Evolutionary conservation across 2,797 vertebrate species (phyloP).

Genomic region (Sebastolobus alascanus): DNA sequence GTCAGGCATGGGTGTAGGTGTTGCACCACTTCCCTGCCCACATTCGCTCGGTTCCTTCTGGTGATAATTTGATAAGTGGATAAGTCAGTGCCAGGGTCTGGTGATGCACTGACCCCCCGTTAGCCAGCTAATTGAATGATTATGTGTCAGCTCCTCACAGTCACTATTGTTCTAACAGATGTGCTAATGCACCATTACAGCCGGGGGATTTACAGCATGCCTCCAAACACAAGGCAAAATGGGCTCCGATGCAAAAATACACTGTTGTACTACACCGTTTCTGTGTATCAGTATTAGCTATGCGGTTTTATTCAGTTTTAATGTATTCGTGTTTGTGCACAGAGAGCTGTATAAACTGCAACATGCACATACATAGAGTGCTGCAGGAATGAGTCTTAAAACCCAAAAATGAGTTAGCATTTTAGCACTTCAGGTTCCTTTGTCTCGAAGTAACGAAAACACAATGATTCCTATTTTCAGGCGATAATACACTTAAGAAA

Average conservation of each 20-base stretch:
- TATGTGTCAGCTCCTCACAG: slow-evolving; percentile 38
- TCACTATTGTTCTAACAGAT: slow-evolving; percentile 58
- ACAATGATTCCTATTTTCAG: too few relatives aligned
- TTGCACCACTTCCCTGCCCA: background rate
- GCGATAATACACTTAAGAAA: too few relatives aligned
- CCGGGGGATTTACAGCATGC: slow-evolving; percentile 45
- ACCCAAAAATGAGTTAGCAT: background rate
- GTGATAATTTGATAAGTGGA: slow-evolving; percentile 55
- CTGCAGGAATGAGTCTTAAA: background rate
- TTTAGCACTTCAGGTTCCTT: background rate
- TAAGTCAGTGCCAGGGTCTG: slow-evolving; percentile 40
- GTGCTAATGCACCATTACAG: slow-evolving; percentile 62
- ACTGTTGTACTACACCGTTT: background rate
- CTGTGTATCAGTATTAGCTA: background rate
- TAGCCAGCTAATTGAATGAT: slow-evolving; percentile 63
- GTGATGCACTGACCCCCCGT: slow-evolving; percentile 45
- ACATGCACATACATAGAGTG: background rate
- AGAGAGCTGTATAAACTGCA: background rate
- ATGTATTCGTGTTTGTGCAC: background rate
- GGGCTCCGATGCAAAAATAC: slow-evolving; percentile 1
- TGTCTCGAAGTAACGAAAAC: too few relatives aligned
- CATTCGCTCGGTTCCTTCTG: slow-evolving; percentile 9
- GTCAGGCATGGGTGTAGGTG: background rate
- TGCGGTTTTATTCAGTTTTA: background rate
- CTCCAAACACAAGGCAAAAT: slow-evolving; percentile 35